Conservation (phyloP, 2,888 invertebrate species). For the Agonopterix heracliana region DNA sequence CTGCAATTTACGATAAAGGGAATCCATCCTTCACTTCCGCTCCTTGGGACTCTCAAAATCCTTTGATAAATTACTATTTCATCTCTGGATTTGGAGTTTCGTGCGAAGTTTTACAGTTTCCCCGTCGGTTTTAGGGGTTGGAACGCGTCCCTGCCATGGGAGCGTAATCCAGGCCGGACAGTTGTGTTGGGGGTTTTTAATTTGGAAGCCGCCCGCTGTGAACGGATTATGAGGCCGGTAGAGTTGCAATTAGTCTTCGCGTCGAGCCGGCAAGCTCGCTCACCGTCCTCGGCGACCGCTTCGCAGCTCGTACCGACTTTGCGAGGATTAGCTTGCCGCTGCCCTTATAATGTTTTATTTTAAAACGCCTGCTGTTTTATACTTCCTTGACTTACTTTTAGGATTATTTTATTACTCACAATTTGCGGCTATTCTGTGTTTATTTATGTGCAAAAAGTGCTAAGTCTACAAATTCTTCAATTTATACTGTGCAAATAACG, state of each 20-base stretch:
- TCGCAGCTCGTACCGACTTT: slow-evolving; percentile 30
- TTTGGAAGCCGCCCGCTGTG: slow-evolving; percentile 70
- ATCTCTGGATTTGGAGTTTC: slow-evolving; percentile 63
- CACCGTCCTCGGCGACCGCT: slow-evolving; percentile 23
- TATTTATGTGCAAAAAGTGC: no score
- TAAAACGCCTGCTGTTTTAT: slow-evolving; percentile 9
- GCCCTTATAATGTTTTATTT: slow-evolving; percentile 24
- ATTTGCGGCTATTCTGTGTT: no score
- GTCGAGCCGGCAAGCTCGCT: slow-evolving; percentile 33
- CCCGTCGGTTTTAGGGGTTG: slow-evolving; percentile 35
- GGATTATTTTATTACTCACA: no score
- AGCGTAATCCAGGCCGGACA: slow-evolving; percentile 31
- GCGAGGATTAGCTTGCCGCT: slow-evolving; percentile 37
- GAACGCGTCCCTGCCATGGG: slow-evolving; percentile 9
- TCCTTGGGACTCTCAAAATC: slow-evolving; percentile 62
- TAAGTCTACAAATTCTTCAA: no score
- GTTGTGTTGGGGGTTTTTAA: slow-evolving; percentile 60
- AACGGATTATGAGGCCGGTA: slow-evolving; percentile 61
- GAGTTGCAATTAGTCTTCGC: slow-evolving; percentile 61
- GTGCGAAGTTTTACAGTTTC: slow-evolving; percentile 50
- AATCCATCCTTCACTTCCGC: slow-evolving; percentile 54
- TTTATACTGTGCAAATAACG: no score
- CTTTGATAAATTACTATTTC: slow-evolving; percentile 75
- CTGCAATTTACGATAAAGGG: slow-evolving; percentile 57
- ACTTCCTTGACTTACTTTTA: no score